Evolutionary conservation across 2,888 invertebrate genomes (phyloP), one percentile per base, ranked within the genome.

Genomic region (Zygothrica quintamaculata): DNA sequence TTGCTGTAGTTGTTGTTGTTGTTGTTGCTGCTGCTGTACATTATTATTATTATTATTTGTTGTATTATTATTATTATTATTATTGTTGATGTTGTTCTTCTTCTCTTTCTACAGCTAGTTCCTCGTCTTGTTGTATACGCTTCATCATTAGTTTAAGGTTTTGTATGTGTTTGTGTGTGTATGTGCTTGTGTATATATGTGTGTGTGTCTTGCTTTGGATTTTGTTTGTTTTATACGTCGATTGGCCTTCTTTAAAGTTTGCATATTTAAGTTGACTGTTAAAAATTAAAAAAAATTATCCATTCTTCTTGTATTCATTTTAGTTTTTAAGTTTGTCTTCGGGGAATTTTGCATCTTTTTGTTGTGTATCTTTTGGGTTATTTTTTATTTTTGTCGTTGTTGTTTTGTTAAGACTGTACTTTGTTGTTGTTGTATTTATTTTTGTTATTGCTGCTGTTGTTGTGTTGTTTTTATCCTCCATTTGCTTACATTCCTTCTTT

Each of bases 311-410:
- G 42, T 52, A n/a, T n/a, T n/a, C n/a, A n/a, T n/a, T n/a, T n/a
- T n/a, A n/a, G n/a, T n/a, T 55, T 9, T 44, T 46, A 18, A 46
- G 68, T 39, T 67, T 64, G 62, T 42, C 66, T 56, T 66, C 68
- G 67, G 65, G 48, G 82, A 84, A 84, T 86, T 84, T 86, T 84
- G 82, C 87, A 84, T 86, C 69, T 86, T 84, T 67, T 70, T 62
- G 31, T 59, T 67, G 64, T 64, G 62, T 58, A 51, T 46, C 36
- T 58, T 36, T 26, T 25, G 8, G 9, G 9, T 39, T 16, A 1
- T 29, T 29, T 7, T 29, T 29, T 7, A 3, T 29, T 1, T 29
- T 55, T 60, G 37, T 65, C 46, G 39, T 67, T 58, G 56, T 82
- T 68, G 68, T 37, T 50, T 56, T 56, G 65, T 69, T 50, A 74